A percentile compares a stretch with the other conserved stretches of the same genome.
phyloP scores from a whole-genome alignment of 2,888 invertebrate genomes.

The Chorisops tibialis region DNA sequence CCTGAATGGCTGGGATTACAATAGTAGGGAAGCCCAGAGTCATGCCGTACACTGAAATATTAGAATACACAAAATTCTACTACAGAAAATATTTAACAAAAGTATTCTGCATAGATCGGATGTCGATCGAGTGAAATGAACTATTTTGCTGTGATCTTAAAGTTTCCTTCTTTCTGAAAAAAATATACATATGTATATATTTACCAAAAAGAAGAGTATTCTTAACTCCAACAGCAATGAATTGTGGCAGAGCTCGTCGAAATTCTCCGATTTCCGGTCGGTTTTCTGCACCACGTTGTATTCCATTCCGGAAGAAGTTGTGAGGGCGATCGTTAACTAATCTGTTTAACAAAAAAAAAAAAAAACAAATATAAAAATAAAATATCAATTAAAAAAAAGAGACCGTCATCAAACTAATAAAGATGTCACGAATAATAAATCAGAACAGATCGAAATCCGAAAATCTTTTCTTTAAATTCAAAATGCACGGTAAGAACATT shows the following conservation, averaged over 20 bases:
- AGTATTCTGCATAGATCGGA: too few relatives aligned
- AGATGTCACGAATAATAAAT: too few relatives aligned
- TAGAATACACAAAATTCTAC: constrained; percentile 29
- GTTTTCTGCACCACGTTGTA: background rate
- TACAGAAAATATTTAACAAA: constrained; percentile 7
- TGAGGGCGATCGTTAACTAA: constrained; percentile 4
- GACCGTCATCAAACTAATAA: too few relatives aligned
- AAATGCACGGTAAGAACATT: too few relatives aligned
- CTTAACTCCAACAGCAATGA: constrained; percentile 76
- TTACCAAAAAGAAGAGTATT: constrained; percentile 70
- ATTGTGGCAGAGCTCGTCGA: constrained; percentile 65
- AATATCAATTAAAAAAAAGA: too few relatives aligned
- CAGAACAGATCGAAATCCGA: too few relatives aligned
- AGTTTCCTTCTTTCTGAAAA: too few relatives aligned
- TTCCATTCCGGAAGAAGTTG: constrained; percentile 9
- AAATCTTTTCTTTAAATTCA: too few relatives aligned
- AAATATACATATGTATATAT: too few relatives aligned
- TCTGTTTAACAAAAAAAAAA: background rate
- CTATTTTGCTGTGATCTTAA: too few relatives aligned
- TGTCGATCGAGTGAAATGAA: too few relatives aligned
- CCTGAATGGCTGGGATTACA: constrained; percentile 70
- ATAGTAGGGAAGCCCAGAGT: constrained; percentile 79
- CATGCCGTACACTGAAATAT: constrained; percentile 65
- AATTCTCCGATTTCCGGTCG: constrained; percentile 50
- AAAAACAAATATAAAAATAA: too few relatives aligned